Percentiles rank a stretch among this genome's conserved stretches.
Conservation (phyloP, 1,140 invertebrate species). For the Drosophila murphyi region DNA sequence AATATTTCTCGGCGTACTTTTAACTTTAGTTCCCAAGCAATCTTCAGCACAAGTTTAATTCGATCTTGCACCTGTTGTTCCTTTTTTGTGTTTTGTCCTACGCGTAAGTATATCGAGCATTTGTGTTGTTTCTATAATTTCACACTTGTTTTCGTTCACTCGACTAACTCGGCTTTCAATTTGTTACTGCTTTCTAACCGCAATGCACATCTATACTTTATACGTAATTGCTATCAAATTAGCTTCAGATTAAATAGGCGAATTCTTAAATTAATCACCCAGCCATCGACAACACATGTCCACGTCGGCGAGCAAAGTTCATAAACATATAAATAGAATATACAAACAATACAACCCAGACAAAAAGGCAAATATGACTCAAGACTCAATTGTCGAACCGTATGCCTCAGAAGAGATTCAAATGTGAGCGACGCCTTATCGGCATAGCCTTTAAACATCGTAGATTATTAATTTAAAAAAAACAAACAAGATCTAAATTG, state of each 20-base stretch:
- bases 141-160: constrained; percentile 32
- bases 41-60: constrained; percentile 34
- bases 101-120: constrained; percentile 55
- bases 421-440: constrained; percentile 31
- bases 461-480: not conserved
- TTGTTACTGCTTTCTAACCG: constrained; percentile 56
- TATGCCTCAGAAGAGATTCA: constrained; percentile 24
- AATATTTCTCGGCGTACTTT: constrained; percentile 23
- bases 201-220: constrained; percentile 11
- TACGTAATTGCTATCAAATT: constrained; percentile 37
- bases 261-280: constrained; percentile 32
- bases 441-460: constrained; percentile 4
- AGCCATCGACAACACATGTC: not conserved
- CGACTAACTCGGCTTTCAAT: constrained; percentile 21
- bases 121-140: constrained; percentile 8
- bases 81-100: constrained; percentile 29
- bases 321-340: constrained; percentile 38
- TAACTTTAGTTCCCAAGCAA: constrained; percentile 18
- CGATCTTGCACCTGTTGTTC: constrained; percentile 22
- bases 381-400: constrained; percentile 34
- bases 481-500: not conserved
- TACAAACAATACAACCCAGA: constrained; percentile 47
- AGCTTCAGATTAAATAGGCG: not conserved
- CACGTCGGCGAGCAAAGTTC: constrained; percentile 43
- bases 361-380: constrained; percentile 63